Conservation (phyloP, 2,888 invertebrate species). For the Ceramica pisi region DNA sequence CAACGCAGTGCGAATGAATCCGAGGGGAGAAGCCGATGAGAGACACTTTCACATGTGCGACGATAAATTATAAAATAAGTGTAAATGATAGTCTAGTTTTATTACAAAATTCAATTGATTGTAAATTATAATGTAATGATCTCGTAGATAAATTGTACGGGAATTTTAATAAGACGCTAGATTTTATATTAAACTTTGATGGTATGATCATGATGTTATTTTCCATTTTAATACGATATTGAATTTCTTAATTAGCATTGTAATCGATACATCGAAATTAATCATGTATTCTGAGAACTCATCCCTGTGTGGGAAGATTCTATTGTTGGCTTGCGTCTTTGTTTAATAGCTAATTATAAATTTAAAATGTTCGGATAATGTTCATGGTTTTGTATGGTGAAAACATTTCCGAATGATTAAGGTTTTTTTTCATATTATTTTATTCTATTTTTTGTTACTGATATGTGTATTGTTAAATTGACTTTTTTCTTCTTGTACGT, state of each 20-base stretch:
- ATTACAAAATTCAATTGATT: slow-evolving; percentile 42
- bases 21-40: slow-evolving; percentile 73
- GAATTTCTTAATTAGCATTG: slow-evolving; percentile 22
- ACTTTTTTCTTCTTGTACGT: slow-evolving; percentile 4
- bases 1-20: slow-evolving; percentile 79
- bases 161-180: slow-evolving; percentile 31
- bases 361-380: not conserved
- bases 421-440: not conserved
- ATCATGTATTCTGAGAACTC: slow-evolving; percentile 18
- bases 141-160: slow-evolving; percentile 25
- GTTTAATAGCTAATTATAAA: slow-evolving; percentile 4
- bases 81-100: slow-evolving; percentile 56
- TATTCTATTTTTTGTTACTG: slow-evolving; percentile 4
- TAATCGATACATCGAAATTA: slow-evolving; percentile 48
- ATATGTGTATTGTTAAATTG: slow-evolving; percentile 1
- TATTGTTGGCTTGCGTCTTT: slow-evolving; percentile 4
- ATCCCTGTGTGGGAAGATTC: slow-evolving; percentile 2
- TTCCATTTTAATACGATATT: slow-evolving; percentile 17
- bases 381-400: not conserved
- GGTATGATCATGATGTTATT: slow-evolving; percentile 31
- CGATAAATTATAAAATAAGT: slow-evolving; percentile 74
- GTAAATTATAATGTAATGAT: slow-evolving; percentile 30
- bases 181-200: slow-evolving; percentile 50
- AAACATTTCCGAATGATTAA: not conserved
- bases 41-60: slow-evolving; percentile 75